A percentile compares a stretch with the other conserved stretches of the same genome.
Conservation (phyloP, 2,888 invertebrate species). For the Cataglyphis albicans region DNA sequence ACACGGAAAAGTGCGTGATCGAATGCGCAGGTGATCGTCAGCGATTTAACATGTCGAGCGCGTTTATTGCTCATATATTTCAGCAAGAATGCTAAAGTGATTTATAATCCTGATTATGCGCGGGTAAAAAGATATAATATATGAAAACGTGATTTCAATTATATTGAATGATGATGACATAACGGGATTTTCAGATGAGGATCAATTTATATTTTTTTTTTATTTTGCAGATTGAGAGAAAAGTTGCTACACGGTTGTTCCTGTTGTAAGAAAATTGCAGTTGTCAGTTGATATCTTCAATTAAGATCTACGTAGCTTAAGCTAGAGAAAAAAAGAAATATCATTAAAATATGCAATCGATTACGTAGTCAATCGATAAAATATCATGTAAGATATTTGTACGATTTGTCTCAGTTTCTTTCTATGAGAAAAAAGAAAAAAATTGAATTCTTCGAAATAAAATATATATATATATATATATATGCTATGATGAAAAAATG, state of each 20-base stretch:
- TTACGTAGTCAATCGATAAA: not conserved
- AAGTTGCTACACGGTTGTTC: not conserved
- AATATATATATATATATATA: too few relatives aligned
- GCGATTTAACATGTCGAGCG: slow-evolving; percentile 2
- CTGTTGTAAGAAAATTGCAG: not conserved
- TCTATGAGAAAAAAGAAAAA: not conserved
- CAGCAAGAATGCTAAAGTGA: not conserved
- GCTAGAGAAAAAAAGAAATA: not conserved
- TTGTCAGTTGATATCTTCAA: not conserved
- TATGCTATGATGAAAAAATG: not conserved
- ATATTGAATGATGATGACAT: not conserved
- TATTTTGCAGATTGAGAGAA: not conserved
- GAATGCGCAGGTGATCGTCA: not conserved
- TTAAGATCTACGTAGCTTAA: not conserved
- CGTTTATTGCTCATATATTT: not conserved
- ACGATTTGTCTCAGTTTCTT: not conserved
- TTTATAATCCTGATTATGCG: slow-evolving; percentile 4
- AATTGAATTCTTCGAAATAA: slow-evolving; percentile 1
- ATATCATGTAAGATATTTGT: not conserved
- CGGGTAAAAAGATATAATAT: not conserved
- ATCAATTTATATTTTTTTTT: not conserved
- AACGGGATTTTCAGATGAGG: not conserved
- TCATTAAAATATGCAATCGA: not conserved
- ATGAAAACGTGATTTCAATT: not conserved
- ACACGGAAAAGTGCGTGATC: slow-evolving; percentile 10